phyloP scores from a whole-genome alignment of 2,113 vertebrate species.

The Collichthys lucidus region DNA sequence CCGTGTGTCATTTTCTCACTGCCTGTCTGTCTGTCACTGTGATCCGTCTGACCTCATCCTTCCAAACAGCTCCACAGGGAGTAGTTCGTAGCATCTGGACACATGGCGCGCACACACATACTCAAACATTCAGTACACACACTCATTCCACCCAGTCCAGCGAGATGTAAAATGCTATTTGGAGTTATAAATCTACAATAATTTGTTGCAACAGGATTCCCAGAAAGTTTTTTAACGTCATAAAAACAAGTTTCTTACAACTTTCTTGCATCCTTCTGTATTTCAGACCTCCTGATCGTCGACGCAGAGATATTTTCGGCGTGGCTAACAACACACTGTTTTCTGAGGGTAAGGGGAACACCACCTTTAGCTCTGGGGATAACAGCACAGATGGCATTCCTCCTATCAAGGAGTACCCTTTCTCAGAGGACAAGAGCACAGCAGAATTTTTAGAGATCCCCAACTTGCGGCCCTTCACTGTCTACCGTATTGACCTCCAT shows the following conservation, averaged over 20 bases:
- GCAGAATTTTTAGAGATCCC: slow-evolving; percentile 90
- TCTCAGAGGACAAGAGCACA: slow-evolving; percentile 87
- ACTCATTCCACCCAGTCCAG: slow-evolving; percentile 11
- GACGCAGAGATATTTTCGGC: slow-evolving; percentile 89
- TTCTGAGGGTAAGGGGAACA: slow-evolving; percentile 77
- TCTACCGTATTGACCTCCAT: slow-evolving; percentile 97
- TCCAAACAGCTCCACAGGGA: slow-evolving; percentile 61
- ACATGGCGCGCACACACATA: neutral
- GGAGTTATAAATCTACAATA: slow-evolving; percentile 29
- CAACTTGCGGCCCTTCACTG: slow-evolving; percentile 91
- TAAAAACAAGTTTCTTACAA: neutral
- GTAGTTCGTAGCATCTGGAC: slow-evolving; percentile 61
- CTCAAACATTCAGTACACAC: neutral
- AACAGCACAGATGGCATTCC: slow-evolving; percentile 88
- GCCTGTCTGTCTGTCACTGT: slow-evolving; percentile 47
- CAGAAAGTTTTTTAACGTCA: slow-evolving; percentile 1
- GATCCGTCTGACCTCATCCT: slow-evolving; percentile 67
- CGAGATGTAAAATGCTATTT: slow-evolving; percentile 12
- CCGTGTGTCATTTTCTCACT: neutral
- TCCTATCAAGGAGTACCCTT: slow-evolving; percentile 87
- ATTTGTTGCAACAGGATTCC: slow-evolving; percentile 25
- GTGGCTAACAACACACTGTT: slow-evolving; percentile 87
- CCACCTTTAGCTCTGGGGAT: slow-evolving; percentile 70
- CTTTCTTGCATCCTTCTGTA: slow-evolving; percentile 21
- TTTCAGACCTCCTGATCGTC: slow-evolving; percentile 88